phyloP scores from a whole-genome alignment of 2,888 invertebrate genomes.

The Lepidocyrtinus sp. region DNA sequence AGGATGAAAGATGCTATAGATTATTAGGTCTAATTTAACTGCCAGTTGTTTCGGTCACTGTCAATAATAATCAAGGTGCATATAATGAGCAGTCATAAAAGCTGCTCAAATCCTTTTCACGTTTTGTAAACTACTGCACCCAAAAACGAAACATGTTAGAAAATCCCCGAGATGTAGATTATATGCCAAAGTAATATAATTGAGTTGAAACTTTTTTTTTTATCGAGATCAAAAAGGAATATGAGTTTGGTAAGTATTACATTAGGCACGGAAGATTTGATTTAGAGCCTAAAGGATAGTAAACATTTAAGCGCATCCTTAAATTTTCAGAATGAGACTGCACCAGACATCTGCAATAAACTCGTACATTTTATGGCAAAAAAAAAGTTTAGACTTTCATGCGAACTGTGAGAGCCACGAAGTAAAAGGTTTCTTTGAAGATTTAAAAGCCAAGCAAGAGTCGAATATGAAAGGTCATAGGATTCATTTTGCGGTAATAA shows the following conservation, averaged over 20 bases:
- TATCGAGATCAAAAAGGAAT: no score
- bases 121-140: constrained; percentile 2
- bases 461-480: constrained; percentile 45
- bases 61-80: constrained; percentile 54
- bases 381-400: constrained; percentile 27
- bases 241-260: no score
- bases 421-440: constrained; percentile 31
- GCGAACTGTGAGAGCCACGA: constrained; percentile 42
- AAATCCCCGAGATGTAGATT: no score
- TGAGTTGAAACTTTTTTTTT: no score
- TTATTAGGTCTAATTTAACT: constrained; percentile 38
- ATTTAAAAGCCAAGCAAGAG: constrained; percentile 39
- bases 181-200: no score
- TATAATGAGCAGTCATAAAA: constrained; percentile 43
- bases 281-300: not conserved
- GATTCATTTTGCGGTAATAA: not conserved
- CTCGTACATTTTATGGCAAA: not conserved
- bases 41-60: constrained; percentile 49
- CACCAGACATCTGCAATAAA: not conserved
- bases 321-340: not conserved
- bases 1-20: not conserved
- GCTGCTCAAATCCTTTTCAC: not conserved
- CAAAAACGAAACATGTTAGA: constrained; percentile 9
- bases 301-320: not conserved
- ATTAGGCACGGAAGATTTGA: not conserved